phyloP scores from a whole-genome alignment of 2,888 invertebrate species.

The Hyles lineata region DNA sequence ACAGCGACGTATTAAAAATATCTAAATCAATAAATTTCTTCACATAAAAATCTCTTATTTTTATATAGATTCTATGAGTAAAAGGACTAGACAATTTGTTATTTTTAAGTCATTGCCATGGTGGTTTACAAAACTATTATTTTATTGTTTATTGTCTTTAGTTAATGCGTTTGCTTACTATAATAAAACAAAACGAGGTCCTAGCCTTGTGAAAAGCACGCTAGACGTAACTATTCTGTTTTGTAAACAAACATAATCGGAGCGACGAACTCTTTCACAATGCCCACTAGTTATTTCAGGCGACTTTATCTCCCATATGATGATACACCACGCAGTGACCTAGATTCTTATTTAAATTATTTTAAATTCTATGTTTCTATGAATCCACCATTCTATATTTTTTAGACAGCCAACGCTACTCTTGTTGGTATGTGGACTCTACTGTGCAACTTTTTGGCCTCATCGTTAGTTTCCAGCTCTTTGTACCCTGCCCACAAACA shows the following conservation, averaged over 20 bases:
- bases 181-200: constrained; percentile 11
- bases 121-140: background rate
- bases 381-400: too few relatives aligned
- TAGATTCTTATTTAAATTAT: constrained; percentile 3
- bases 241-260: constrained; percentile 22
- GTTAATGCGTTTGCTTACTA: background rate
- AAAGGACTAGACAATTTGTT: too few relatives aligned
- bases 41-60: too few relatives aligned
- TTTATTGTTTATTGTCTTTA: background rate
- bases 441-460: too few relatives aligned
- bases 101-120: too few relatives aligned
- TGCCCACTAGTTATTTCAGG: constrained; percentile 18
- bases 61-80: too few relatives aligned
- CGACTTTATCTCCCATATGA: constrained; percentile 16
- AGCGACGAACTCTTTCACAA: constrained; percentile 25
- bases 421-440: too few relatives aligned
- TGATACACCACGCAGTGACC: constrained; percentile 13
- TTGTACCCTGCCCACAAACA: too few relatives aligned
- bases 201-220: background rate
- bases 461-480: too few relatives aligned
- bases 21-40: too few relatives aligned
- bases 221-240: constrained; percentile 8
- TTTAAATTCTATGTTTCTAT: background rate
- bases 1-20: too few relatives aligned
- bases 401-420: too few relatives aligned